Base-by-base conservation (phyloP, 2,888 invertebrate genomes). In the Nematopogon swammerdamellus region DNA sequence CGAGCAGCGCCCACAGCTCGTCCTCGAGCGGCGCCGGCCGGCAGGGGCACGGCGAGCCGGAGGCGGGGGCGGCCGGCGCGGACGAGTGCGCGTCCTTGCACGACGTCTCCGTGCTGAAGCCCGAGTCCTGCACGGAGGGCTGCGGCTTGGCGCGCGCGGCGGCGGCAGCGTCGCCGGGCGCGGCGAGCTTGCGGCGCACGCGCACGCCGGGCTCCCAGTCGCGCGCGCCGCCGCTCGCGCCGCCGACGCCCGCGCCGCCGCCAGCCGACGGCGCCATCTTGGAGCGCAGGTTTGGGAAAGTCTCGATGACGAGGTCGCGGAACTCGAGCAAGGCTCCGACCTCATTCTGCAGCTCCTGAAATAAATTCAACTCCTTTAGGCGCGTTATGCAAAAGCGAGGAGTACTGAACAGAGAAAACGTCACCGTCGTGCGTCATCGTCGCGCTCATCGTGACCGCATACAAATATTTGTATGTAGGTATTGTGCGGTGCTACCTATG, bases 221-320 rank as follows among this genome's bases (percentile, higher is more conserved):
- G 51, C 87, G 79, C 52, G 75, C 72, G 62, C 76, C 62, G 59
- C 68, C 73, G 60, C 72, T 64, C 68, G 74, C 67, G 54, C 79
- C 80, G 11, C 11, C 36, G 63, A 63, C 52, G 19, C 52, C 51
- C 59, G 59, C 51, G 53, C 54, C 49, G 63, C 60, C 48, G 67
- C 61, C 51, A 67, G 79, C 76, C 63, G 85, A 82, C 60, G 86
- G 84, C 65, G 88, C 87, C 87, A 92, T 86, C 83, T 92, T 93
- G 68, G 88, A 88, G 69, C 92, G 89, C 70, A 93, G 85, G 82
- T 92, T 91, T 63, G 93, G 93, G 82, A 93, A 92, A 66, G 92
- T 91, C 85, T 92, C 92, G 86, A 93, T 92, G 84, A 93, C 93
- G 85, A 92, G 87, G 80, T 93, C 92, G 79, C 93, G 89, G 76